Evolutionary conservation across 2,113 vertebrate species (phyloP), one percentile per base, ranked within the genome.

Genomic region (Amblyopsis rosae): DNA sequence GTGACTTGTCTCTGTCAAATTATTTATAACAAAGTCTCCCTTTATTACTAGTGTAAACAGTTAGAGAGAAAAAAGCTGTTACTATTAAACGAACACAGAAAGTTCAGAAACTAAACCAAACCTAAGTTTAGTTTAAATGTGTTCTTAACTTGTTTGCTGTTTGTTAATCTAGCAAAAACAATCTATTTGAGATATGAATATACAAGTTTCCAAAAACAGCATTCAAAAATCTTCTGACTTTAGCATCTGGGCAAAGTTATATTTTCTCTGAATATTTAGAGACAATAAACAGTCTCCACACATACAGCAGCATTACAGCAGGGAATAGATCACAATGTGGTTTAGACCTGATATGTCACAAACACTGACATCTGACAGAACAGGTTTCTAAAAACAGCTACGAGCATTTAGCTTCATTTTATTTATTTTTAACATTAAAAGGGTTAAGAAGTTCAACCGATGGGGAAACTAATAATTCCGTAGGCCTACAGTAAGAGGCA

Each of bases 1-100:
- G 90, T 85, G 80, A 67, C 75, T 80, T 8, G 32, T 80, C 80
- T 79, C 71, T 50, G 65, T 88, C 87, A 87, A 78, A 72, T 86
- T 79, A 79, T 81, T 75, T 79, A 65, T 53, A 82, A 81, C 63
- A 62, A 67, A 78, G 59, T 62, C 79, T 73, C 65, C n/a, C 69
- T 69, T 55, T 48, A 53, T 62, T 19, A 48, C 72, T 58, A 9
- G 68, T 11, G n/a, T 32, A 59, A 32, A 67, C 45, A n/a, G 35
- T 33, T 46, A 72, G 26, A 74, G 12, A 9, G 10, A 10, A 3
- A 0, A 35, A 46, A 4, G 46, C 65, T 72, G 9, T 11, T 58
- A 62, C 13, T 1, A 33, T 0, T 0, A 19, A 3, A 49, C 16
- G 6, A 59, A 19, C 4, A 11, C 2, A 62, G 4, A 26, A 8